Evolutionary conservation across 2,113 vertebrate species (phyloP), one percentile per base, ranked within the genome.

Genomic region (Prionailurus bengalensis): DNA sequence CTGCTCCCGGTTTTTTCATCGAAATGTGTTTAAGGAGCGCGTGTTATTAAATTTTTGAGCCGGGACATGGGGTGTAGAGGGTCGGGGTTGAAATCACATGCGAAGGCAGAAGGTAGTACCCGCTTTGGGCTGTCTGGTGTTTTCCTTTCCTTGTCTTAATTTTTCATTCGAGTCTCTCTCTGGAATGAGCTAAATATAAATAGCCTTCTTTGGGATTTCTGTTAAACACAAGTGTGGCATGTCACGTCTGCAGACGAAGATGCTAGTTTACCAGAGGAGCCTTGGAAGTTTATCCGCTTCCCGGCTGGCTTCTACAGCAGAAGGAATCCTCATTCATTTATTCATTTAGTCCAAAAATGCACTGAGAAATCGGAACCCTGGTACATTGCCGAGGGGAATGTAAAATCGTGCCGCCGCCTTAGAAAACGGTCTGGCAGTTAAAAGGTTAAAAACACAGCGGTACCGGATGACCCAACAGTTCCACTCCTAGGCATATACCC

Each of bases 301-400:
- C 73, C 90, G 3, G 71, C 23, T 58, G 68, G 71, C 36, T 88
- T 90, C 79, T 51, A 13, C 12, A 16, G 81, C 61, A 68, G 63
- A 83, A 61, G 81, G 66, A 58, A 31, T 91, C 80, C 97, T 73
- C 66, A 82, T 89, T 96, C 82, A 83, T 81, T 93, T 89, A 73
- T 78, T 96, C 91, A 61, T 95, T 94, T 93, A 74, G 92, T 83
- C 82, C 68, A 70, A 65, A 91, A 89, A 79, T 76, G 68, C 76
- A 80, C n/a, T 21, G 48, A 76, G 82, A 81, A 78, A 74, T 74
- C 84, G 25, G 95, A 95, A 89, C 48, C 93, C n/a, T 48, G 31
- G 4, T 42, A 7, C 45, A 48, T 58, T 36, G 93, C 92, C 74
- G 73, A 51, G 89, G 74, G 87, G 79, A 65, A 51, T 91, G 55